phyloP scores from a whole-genome alignment of 2,113 vertebrate species.

The Sylvietta virens region DNA sequence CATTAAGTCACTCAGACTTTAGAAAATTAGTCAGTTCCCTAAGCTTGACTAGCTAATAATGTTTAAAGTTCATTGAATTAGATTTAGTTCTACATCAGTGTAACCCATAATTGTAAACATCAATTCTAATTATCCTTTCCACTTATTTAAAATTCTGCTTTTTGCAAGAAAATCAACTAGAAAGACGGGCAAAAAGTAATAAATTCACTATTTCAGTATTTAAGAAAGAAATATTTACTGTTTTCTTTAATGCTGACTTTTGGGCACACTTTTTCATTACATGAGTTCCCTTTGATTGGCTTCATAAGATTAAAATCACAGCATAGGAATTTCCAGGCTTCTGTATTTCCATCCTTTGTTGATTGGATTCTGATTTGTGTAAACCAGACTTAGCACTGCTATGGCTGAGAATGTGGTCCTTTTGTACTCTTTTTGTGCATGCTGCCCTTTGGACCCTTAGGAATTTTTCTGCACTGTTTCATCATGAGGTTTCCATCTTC shows the following conservation, averaged over 20 bases:
- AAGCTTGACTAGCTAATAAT: neutral
- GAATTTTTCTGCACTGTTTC: neutral
- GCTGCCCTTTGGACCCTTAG: neutral
- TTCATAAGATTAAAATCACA: neutral
- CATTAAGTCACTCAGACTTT: neutral
- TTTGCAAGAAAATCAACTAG: neutral
- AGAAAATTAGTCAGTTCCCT: neutral
- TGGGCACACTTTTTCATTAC: neutral
- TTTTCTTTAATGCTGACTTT: neutral
- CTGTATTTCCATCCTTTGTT: neutral
- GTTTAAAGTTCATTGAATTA: neutral
- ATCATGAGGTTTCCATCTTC: neutral
- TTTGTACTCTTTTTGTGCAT: neutral
- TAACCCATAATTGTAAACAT: neutral
- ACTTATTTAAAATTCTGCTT: neutral
- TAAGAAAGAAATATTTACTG: neutral
- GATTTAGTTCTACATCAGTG: neutral
- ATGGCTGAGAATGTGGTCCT: neutral
- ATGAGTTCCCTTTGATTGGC: neutral
- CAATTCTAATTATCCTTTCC: neutral
- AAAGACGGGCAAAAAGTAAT: neutral
- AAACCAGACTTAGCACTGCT: neutral
- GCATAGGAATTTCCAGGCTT: neutral
- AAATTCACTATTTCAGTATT: neutral
- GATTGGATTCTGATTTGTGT: neutral